Evolutionary conservation across 2,888 invertebrate genomes (phyloP), one percentile per base, ranked within the genome.

Genomic region (Plagiodera versicolora): DNA sequence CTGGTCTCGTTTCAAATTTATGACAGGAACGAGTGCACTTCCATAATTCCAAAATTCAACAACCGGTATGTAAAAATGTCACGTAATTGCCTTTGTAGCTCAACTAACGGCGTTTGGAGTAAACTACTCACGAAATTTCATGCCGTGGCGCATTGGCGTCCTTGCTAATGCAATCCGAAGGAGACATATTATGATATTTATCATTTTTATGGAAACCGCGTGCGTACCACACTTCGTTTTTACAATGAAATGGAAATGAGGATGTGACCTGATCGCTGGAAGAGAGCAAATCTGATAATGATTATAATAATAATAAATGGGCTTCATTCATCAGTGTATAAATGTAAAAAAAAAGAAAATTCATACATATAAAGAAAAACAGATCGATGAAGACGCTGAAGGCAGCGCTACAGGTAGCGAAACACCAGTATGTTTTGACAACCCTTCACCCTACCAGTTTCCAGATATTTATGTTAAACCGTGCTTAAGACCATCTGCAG

Each of bases 11-110:
- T 58, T 39, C 58, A 58, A 53, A 58, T 58, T 58, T 58, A 58
- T 58, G 58, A 57, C 45, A 28, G 51, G 14, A 14, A 44, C 52
- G 58, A 53, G 47, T 30, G 30, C 57, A 28, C 58, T 58, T 48
- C 48, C 47, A 59, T 61, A 58, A 67, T 66, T 67, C 64, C 60
- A 67, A 67, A 67, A 63, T 61, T 64, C 64, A 63, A 56, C 62
- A 61, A 58, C 61, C 58, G 46, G 56, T 51, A 60, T 55, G 58
- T 57, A 67, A 60, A 65, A 65, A 60, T 62, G 60, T 64, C 60
- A 61, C 58, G 61, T 62, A 65, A 65, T 65, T 62, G 58, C 60
- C 46, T 39, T 55, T 56, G 58, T 57, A 55, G 56, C 35, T 45
- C 30, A 60, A 60, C 60, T 60, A 60, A 60, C 60, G 56, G 60